Evolutionary conservation across 2,113 vertebrate species (phyloP).

Genomic region (Panurus biarmicus): DNA sequence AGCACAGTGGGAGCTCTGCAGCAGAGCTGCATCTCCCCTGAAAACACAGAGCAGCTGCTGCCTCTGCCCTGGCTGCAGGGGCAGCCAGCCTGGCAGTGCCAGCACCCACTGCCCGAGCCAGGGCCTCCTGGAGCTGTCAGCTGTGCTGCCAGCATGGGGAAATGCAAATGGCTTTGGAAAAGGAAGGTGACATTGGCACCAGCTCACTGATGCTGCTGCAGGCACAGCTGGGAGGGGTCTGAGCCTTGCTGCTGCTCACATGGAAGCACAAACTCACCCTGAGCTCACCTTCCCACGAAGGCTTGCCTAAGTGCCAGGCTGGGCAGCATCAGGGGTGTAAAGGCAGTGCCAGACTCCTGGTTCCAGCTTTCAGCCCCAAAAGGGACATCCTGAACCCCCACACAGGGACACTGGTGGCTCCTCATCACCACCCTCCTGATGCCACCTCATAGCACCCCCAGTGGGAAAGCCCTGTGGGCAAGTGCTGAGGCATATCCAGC

Average conservation of each 20-base stretch:
- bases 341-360: neutral
- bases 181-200: neutral
- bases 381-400: neutral
- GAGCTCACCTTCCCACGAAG: accelerated
- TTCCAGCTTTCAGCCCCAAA: neutral
- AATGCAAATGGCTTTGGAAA: neutral
- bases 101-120: neutral
- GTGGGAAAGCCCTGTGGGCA: neutral
- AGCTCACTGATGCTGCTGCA: neutral
- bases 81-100: neutral
- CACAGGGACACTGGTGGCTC: neutral
- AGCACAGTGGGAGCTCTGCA: neutral
- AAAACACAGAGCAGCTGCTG: neutral
- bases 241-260: neutral
- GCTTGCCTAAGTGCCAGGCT: neutral
- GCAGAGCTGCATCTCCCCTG: neutral
- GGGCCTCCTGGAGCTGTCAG: neutral
- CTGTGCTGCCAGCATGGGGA: neutral
- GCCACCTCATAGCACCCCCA: accelerated
- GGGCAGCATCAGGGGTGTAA: neutral
- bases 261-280: neutral
- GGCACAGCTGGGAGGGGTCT: neutral
- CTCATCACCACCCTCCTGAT: neutral
- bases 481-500: neutral
- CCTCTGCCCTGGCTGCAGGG: neutral